Evolutionary conservation across 2,113 vertebrate genomes (phyloP).

Genomic region (Nibea albiflora): DNA sequence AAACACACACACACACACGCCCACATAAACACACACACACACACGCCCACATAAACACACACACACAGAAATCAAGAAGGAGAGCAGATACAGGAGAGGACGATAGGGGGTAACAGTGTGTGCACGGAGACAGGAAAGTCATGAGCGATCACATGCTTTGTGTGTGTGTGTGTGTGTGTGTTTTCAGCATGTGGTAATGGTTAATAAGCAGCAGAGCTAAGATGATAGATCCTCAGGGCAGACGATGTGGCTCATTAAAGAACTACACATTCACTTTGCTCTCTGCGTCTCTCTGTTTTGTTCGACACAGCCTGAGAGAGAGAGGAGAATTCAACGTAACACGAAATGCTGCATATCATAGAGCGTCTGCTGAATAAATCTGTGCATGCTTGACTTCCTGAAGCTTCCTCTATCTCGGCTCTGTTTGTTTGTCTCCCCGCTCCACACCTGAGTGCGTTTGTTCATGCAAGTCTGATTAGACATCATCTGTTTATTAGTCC

Average conservation of each 20-base stretch:
- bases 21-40: not conserved
- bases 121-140: constrained; percentile 33
- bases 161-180: constrained; percentile 28
- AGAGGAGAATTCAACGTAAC: constrained; percentile 25
- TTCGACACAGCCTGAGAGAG: constrained; percentile 18
- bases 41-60: not conserved
- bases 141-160: constrained; percentile 31
- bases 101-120: constrained; percentile 31
- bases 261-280: constrained; percentile 70
- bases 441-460: constrained; percentile 38
- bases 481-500: constrained; percentile 48
- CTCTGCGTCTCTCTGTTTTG: constrained; percentile 32
- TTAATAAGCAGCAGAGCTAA: constrained; percentile 64
- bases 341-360: constrained; percentile 2
- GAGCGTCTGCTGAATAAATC: constrained; percentile 1
- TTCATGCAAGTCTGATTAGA: constrained; percentile 40
- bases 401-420: not conserved
- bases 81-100: not conserved
- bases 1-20: not conserved
- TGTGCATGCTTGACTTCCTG: not conserved
- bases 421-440: constrained; percentile 19
- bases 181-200: constrained; percentile 40
- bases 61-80: not conserved
- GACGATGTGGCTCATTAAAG: constrained; percentile 68
- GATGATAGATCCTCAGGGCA: constrained; percentile 55